Percentiles rank a stretch among this genome's conserved stretches.
phyloP scores from a whole-genome alignment of 2,888 invertebrate species.

The Aphodius granarius region DNA sequence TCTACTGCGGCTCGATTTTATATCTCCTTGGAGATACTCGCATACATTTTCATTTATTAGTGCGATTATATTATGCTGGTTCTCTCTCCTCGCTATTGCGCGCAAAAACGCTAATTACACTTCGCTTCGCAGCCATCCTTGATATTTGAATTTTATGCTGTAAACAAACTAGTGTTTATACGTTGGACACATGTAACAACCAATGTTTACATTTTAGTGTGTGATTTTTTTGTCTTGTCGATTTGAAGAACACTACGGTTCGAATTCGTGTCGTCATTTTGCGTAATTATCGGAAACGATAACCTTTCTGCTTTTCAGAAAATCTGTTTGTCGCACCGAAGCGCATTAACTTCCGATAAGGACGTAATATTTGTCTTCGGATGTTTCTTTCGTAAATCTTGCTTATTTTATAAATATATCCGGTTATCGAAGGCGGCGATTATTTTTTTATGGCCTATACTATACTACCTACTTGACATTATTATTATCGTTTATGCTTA shows the following conservation, averaged over 20 bases:
- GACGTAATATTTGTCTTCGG: not conserved
- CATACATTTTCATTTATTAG: not conserved
- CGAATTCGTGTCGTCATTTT: not conserved
- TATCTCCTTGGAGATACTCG: not conserved
- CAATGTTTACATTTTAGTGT: not conserved
- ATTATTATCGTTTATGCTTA: not conserved
- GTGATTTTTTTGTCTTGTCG: not conserved
- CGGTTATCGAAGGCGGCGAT: not conserved
- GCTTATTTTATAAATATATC: not conserved
- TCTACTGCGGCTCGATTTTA: conserved; percentile 11
- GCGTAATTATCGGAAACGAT: conserved; percentile 6
- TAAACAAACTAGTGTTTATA: not conserved
- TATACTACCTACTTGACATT: not conserved
- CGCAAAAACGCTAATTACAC: not conserved
- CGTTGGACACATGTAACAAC: not conserved
- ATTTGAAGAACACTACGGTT: not conserved
- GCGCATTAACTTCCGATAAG: not conserved
- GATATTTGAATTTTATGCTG: not conserved
- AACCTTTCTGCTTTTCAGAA: conserved; percentile 9
- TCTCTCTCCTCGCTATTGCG: not conserved
- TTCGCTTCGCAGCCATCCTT: not conserved
- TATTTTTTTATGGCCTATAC: not conserved
- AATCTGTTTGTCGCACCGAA: not conserved
- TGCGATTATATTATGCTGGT: not conserved
- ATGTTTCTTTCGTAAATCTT: not conserved